A percentile compares a stretch with the other conserved stretches of the same genome.
These are phyloP conservation scores for Scaptomyza flava DNA, from an alignment of 2,888 invertebrate genomes.

Conservation along the genomic window DNA sequence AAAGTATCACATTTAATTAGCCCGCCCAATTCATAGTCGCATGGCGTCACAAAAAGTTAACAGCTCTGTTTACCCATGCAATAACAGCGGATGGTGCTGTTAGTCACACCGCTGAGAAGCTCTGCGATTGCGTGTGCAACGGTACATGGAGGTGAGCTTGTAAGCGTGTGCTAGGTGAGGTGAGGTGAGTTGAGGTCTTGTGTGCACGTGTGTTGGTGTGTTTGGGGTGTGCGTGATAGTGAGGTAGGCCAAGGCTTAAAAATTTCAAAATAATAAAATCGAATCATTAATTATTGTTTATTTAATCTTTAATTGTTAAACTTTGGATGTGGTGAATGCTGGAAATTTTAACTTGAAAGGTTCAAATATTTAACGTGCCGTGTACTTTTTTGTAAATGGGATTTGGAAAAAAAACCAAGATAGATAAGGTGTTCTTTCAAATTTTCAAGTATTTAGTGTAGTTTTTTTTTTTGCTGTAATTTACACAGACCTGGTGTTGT, in stretches of 20 bases:
- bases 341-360: not conserved
- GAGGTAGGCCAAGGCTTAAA: slow-evolving; percentile 40
- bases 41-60: slow-evolving; percentile 32
- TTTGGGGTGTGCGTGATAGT: slow-evolving; percentile 41
- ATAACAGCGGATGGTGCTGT: slow-evolving; percentile 10
- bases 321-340: slow-evolving; percentile 8
- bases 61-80: slow-evolving; percentile 23
- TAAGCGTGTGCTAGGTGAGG: slow-evolving; percentile 8
- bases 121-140: slow-evolving; percentile 11
- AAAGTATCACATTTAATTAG: not conserved
- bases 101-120: slow-evolving; percentile 18
- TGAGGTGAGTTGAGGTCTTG: slow-evolving; percentile 4
- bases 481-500: slow-evolving; percentile 85
- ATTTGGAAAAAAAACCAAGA: slow-evolving; percentile 9
- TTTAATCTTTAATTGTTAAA: not conserved
- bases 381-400: slow-evolving; percentile 16
- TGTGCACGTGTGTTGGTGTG: not conserved
- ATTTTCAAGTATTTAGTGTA: slow-evolving; percentile 35
- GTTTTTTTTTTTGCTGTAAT: slow-evolving; percentile 66
- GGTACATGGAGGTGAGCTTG: slow-evolving; percentile 6
- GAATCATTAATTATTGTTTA: slow-evolving; percentile 16
- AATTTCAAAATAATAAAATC: slow-evolving; percentile 29
- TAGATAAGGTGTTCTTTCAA: slow-evolving; percentile 37
- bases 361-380: slow-evolving; percentile 21
- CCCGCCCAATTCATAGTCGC: slow-evolving; percentile 1